Base-by-base conservation (phyloP, 2,797 vertebrate species). In the Acanthiza pusilla region DNA sequence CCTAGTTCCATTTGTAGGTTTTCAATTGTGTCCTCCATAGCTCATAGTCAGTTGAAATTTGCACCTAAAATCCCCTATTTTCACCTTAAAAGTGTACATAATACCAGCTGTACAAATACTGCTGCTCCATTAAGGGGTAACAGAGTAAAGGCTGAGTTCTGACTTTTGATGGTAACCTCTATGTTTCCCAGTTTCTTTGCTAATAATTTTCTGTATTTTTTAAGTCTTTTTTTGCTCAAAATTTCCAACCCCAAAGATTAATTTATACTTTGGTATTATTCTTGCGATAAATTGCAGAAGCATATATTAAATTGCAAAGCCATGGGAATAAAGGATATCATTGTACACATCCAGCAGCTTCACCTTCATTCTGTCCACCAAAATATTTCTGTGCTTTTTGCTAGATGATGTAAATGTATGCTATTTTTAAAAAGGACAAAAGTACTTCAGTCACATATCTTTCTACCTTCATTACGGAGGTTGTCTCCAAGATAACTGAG, bases 1-100 rank as follows among this genome's bases (percentile, higher is more conserved):
- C 91, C 70, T 82, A 32, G 96, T 97, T 97, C 94, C 74, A 76
- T 95, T 97, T 96, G 72, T 90, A 43, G 84, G 63, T 76, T 91
- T 84, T 96, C 95, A 65, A 36, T 95, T 97, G 73, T 92, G 90
- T 96, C 91, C 93, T 96, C 91, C 76, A 68, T 68, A 94, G 94
- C 88, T 97, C 79, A 85, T 4, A 89, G 29, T 55, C 40, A 34
- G 32, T 25, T 90, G 67, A 92, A 91, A 72, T 73, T 71, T 85
- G 77, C 19, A 68, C 51, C 21, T 58, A 57, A 87, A 63, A 26
- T 74, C 25, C 84, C 21, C 57, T 91, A 14, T 70, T 92, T 88
- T 63, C 27, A 51, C 21, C 29, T 83, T 72, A 40, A 45, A 94
- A 77, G n/a, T 54, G 15, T 26, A 20, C 27, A 5, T 58, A 51